Evolutionary conservation across 1,140 invertebrate species (phyloP).

Genomic region (Zaprionus capensis): DNA sequence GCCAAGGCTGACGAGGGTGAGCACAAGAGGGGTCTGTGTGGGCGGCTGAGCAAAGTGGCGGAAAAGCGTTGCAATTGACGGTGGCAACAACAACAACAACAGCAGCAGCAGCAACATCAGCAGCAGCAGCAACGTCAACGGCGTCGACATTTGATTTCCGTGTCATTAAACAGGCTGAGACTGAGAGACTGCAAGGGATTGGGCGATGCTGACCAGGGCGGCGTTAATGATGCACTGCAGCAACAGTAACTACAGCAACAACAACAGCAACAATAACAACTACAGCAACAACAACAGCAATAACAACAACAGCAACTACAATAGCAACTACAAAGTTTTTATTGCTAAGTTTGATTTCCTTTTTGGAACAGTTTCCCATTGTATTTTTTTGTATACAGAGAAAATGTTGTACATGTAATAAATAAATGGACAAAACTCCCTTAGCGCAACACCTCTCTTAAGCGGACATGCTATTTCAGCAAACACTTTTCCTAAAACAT

Average conservation of each 20-base stretch:
- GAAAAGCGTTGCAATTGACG: constrained; percentile 63
- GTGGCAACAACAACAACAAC: constrained; percentile 4
- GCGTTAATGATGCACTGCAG: constrained; percentile 24
- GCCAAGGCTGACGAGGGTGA: constrained; percentile 10
- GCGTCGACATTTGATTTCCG: constrained; percentile 68
- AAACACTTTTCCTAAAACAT: no score
- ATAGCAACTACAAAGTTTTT: no score
- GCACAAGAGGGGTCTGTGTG: neutral
- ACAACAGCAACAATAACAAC: neutral
- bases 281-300: no score
- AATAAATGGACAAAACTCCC: no score
- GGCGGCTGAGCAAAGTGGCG: constrained; percentile 44
- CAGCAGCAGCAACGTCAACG: constrained; percentile 13
- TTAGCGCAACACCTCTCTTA: no score
- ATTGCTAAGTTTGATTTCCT: no score
- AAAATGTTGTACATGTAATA: no score
- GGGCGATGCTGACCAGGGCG: constrained; percentile 11
- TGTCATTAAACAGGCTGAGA: constrained; percentile 65
- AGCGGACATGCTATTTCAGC: no score
- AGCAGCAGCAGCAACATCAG: neutral
- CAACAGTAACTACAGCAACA: neutral
- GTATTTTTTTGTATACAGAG: no score
- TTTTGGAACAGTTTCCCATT: no score
- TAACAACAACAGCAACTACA: no score
- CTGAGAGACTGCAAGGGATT: neutral